These are phyloP conservation scores for Porites cylindrica DNA, from an alignment of 92 coral and sea anemone species.

Conservation along the genomic window DNA sequence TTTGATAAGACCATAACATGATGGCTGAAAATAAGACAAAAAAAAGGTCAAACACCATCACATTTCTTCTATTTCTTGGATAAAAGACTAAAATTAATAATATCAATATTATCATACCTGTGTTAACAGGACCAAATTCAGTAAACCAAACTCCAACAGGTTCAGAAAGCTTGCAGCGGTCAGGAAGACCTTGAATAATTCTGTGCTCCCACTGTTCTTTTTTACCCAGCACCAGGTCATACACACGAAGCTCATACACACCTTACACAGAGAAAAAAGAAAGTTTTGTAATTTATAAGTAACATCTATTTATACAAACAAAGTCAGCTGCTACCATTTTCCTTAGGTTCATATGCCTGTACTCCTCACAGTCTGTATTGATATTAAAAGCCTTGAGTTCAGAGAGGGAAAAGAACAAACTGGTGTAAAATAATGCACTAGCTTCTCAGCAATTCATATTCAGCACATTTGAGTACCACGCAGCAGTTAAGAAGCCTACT, in stretches of 20 bases:
- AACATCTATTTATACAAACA: not conserved
- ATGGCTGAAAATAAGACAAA: constrained; percentile 34
- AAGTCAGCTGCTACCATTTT: too few relatives aligned
- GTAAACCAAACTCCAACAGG: constrained; percentile 90
- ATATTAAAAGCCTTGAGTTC: too few relatives aligned
- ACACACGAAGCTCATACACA: constrained; percentile 83
- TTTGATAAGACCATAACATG: constrained; percentile 80
- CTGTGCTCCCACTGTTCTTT: constrained; percentile 87
- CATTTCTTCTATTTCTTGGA: too few relatives aligned
- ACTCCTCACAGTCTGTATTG: too few relatives aligned
- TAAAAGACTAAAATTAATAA: too few relatives aligned
- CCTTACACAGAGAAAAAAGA: constrained; percentile 47
- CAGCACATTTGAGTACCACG: too few relatives aligned
- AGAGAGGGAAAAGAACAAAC: too few relatives aligned
- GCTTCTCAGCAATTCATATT: too few relatives aligned
- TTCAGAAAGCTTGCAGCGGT: constrained; percentile 75
- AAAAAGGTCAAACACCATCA: not conserved
- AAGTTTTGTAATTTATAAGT: not conserved
- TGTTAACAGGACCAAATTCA: constrained; percentile 80
- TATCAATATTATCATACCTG: constrained; percentile 47
- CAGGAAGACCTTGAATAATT: constrained; percentile 79
- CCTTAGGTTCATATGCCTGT: too few relatives aligned
- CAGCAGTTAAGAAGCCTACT: too few relatives aligned
- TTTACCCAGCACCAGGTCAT: constrained; percentile 79
- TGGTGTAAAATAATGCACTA: too few relatives aligned